phyloP scores from a whole-genome alignment of 2,797 vertebrate species.

The Trematomus bernacchii region DNA sequence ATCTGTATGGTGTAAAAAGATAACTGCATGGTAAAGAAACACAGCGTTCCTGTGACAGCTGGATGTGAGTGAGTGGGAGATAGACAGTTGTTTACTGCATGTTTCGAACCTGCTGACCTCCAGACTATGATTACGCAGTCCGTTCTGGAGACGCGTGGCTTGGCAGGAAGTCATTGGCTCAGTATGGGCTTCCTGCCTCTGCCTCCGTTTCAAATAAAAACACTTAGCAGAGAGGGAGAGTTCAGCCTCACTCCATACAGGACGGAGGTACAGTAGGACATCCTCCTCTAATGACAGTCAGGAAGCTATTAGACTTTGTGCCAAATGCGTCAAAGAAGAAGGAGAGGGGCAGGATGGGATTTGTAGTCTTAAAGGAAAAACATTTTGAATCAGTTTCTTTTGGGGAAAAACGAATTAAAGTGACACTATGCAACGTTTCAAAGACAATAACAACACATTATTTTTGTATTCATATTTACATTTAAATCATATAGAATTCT shows the following conservation, averaged over 20 bases:
- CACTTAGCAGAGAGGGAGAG: constrained; percentile 20
- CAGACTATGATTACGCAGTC: constrained; percentile 18
- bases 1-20: constrained; percentile 5
- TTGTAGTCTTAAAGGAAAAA: background rate
- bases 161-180: constrained; percentile 71
- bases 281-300: constrained; percentile 39
- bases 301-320: constrained; percentile 53
- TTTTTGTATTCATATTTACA: background rate
- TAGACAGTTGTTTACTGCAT: constrained; percentile 20
- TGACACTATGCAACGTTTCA: background rate
- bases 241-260: constrained; percentile 35
- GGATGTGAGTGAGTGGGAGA: background rate
- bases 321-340: constrained; percentile 19
- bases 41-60: background rate
- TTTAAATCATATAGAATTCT: too few species aligned
- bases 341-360: constrained; percentile 10
- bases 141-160: constrained; percentile 42
- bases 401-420: background rate
- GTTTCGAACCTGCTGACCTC: constrained; percentile 48
- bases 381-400: too few species aligned
- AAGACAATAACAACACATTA: background rate
- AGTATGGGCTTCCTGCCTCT: constrained; percentile 65
- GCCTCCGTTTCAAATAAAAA: constrained; percentile 42
- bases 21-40: background rate
- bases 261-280: constrained; percentile 39